Evolutionary conservation across 23 tunicate genomes (phyloP).

Genomic region (Halocynthia aurantium): DNA sequence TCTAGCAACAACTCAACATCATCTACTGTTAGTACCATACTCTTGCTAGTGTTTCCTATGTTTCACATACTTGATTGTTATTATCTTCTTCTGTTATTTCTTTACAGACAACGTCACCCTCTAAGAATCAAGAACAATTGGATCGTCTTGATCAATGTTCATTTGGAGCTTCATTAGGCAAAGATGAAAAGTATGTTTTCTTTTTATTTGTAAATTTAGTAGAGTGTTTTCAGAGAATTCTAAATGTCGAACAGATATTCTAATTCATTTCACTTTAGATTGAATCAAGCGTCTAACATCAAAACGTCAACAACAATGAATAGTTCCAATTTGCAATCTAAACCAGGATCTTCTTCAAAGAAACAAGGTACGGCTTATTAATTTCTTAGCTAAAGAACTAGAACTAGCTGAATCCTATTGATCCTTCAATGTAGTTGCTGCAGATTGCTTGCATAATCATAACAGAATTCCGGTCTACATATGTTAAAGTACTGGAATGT

Average conservation of each 20-base stretch:
- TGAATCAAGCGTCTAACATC: not conserved
- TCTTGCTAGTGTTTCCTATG: not conserved
- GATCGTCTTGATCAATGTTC: not conserved
- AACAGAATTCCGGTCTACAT: not conserved
- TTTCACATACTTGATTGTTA: not conserved
- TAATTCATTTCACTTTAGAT: too few species aligned
- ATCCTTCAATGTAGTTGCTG: not conserved
- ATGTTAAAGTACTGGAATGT: not conserved
- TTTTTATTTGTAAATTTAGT: not conserved
- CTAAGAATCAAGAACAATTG: not conserved
- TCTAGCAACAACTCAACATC: not conserved
- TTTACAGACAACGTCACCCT: not conserved
- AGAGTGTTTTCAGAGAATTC: not conserved
- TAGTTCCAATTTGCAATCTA: not conserved
- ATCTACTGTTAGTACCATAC: too few species aligned
- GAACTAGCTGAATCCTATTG: not conserved
- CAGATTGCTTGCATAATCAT: not conserved
- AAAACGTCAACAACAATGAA: not conserved
- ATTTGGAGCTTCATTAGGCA: not conserved
- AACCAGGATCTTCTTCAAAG: not conserved
- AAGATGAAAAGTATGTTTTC: slow-evolving; percentile 2
- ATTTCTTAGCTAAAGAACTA: not conserved
- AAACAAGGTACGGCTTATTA: not conserved
- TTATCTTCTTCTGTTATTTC: not conserved
- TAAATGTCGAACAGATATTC: not conserved